Conservation (phyloP, 2,797 vertebrate genomes). For the Halcyon leucocephala region DNA sequence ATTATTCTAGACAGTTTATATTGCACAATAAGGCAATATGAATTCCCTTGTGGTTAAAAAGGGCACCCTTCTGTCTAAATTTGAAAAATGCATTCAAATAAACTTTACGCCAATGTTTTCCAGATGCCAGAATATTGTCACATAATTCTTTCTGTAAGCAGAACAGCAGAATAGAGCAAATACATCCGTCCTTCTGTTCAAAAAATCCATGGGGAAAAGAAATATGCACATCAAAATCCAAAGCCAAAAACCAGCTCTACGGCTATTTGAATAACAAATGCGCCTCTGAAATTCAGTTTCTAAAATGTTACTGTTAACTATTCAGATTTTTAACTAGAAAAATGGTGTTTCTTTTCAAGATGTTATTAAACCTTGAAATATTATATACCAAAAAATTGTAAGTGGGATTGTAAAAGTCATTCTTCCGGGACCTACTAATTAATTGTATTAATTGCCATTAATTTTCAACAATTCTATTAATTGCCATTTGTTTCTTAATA, state of each 20-base stretch:
- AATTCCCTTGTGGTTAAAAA: constrained; percentile 55
- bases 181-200: constrained; percentile 41
- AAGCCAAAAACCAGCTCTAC: background rate
- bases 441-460: background rate
- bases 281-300: background rate
- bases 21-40: constrained; percentile 36
- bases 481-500: background rate
- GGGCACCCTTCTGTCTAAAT: constrained; percentile 48
- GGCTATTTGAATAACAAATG: constrained; percentile 7
- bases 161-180: constrained; percentile 8
- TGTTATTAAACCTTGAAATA: background rate
- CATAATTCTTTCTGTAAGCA: constrained; percentile 51
- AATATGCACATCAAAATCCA: background rate
- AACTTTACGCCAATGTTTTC: constrained; percentile 54
- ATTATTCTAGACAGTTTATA: constrained; percentile 56
- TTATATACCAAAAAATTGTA: background rate
- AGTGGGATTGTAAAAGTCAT: background rate
- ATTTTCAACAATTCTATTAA: background rate
- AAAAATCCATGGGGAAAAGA: constrained; percentile 9
- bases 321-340: background rate
- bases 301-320: background rate
- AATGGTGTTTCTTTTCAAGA: background rate
- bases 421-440: background rate
- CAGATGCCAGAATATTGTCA: constrained; percentile 57
- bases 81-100: constrained; percentile 65